phyloP scores from a whole-genome alignment of 1,140 invertebrate genomes.

The Zaprionus ornatus region DNA sequence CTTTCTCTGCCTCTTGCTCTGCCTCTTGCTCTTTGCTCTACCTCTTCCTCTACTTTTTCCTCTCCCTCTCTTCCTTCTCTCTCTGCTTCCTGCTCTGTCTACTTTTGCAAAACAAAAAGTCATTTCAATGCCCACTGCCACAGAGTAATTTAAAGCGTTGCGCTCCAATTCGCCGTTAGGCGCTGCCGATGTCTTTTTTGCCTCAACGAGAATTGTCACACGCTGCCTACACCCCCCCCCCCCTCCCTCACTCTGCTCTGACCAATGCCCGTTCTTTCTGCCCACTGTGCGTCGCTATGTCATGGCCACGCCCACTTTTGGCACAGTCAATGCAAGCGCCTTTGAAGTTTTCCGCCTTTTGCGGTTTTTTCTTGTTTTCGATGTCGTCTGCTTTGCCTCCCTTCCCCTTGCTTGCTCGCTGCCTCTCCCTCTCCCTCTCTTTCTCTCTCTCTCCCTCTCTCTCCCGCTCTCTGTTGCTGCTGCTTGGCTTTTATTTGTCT shows the following conservation, averaged over 20 bases:
- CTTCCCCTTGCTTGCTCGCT: not conserved
- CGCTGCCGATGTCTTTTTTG: constrained; percentile 35
- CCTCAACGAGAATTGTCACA: constrained; percentile 45
- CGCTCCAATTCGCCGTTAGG: constrained; percentile 48
- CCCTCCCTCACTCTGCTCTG: not conserved
- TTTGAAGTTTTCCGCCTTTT: constrained; percentile 43
- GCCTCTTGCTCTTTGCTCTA: not conserved
- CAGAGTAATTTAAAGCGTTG: constrained; percentile 50
- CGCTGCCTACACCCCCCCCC: constrained; percentile 19
- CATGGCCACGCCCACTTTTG: constrained; percentile 29
- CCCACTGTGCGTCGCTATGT: not conserved
- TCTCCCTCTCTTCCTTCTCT: not conserved
- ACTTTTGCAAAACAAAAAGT: constrained; percentile 28
- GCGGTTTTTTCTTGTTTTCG: constrained; percentile 25
- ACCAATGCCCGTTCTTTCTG: not conserved
- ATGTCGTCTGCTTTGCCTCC: not conserved
- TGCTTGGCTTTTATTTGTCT: constrained; percentile 52
- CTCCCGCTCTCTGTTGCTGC: not conserved
- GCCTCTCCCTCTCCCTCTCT: not conserved
- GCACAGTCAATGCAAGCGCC: constrained; percentile 34
- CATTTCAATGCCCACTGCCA: constrained; percentile 38
- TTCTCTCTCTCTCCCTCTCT: constrained; percentile 1
- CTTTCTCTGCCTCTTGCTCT: not conserved
- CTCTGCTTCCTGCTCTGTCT: not conserved
- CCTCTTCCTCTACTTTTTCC: not conserved